Evolutionary conservation across 1,140 invertebrate species (phyloP).

Genomic region (Micrasema longulum): DNA sequence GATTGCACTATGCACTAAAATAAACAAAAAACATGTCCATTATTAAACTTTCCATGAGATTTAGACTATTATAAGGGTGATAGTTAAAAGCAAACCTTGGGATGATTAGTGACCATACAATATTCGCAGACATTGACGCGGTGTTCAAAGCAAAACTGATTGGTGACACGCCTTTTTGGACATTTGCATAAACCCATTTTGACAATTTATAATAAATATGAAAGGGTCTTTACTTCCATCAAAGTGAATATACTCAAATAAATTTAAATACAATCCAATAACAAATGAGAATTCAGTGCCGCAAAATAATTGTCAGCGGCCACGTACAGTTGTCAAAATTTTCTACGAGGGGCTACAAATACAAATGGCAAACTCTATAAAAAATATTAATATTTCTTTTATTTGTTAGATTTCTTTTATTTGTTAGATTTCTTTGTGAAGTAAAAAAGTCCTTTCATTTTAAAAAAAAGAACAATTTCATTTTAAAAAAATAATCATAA

Average conservation of each 20-base stretch:
- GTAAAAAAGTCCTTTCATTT: too few relatives aligned
- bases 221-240: slow-evolving; percentile 9
- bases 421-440: too few relatives aligned
- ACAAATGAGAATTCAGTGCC: slow-evolving; percentile 25
- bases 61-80: neutral
- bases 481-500: too few relatives aligned
- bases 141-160: slow-evolving; percentile 98
- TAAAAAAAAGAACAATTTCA: too few relatives aligned
- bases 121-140: slow-evolving; percentile 98
- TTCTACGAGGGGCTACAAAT: neutral
- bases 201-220: slow-evolving; percentile 11
- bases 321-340: slow-evolving; percentile 54
- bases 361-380: neutral
- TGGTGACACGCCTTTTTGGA: slow-evolving; percentile 95
- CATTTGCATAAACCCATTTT: slow-evolving; percentile 98
- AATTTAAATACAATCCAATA: slow-evolving; percentile 8
- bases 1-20: slow-evolving; percentile 97
- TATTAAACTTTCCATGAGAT: too few relatives aligned
- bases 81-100: slow-evolving; percentile 75
- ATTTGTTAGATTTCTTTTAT: too few relatives aligned
- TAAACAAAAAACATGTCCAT: slow-evolving; percentile 25
- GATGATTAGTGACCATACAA: slow-evolving; percentile 96
- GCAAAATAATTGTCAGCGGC: slow-evolving; percentile 41
- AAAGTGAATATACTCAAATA: slow-evolving; percentile 27
- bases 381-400: too few relatives aligned